phyloP scores from a whole-genome alignment of 2,888 invertebrate genomes.

The Lithosia quadra region DNA sequence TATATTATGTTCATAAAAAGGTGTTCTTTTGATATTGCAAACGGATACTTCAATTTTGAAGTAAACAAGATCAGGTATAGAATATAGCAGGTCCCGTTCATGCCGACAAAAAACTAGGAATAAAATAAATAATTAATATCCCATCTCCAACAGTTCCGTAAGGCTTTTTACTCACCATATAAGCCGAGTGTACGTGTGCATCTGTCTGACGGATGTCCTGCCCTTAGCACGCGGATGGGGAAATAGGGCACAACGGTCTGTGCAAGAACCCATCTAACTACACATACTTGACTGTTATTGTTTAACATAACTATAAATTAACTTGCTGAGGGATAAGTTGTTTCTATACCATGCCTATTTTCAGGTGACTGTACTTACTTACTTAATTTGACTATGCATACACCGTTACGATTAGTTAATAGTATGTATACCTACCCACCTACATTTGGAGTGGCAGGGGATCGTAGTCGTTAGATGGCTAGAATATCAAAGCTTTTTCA shows the following conservation, averaged over 20 bases:
- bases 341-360: neutral
- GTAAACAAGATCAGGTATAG: too few species aligned
- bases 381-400: neutral
- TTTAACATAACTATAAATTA: conserved; percentile 41
- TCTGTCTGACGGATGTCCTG: conserved; percentile 65
- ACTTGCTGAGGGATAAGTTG: neutral
- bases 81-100: too few species aligned
- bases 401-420: neutral
- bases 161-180: conserved; percentile 23
- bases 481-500: too few species aligned
- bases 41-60: too few species aligned
- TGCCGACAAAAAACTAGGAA: neutral
- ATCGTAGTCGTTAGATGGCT: too few species aligned
- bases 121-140: conserved; percentile 19
- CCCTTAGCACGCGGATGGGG: conserved; percentile 67
- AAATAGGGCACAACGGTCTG: conserved; percentile 69
- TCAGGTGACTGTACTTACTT: neutral
- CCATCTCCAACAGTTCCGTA: conserved; percentile 36
- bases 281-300: conserved; percentile 31
- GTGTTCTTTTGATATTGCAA: too few species aligned
- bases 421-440: too few species aligned
- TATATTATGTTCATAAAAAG: too few species aligned
- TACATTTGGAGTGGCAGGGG: too few species aligned
- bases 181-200: conserved; percentile 27
- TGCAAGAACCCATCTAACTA: conserved; percentile 16